Evolutionary conservation across 2,113 vertebrate genomes (phyloP).

Genomic region (Pyrgilauda ruficollis): DNA sequence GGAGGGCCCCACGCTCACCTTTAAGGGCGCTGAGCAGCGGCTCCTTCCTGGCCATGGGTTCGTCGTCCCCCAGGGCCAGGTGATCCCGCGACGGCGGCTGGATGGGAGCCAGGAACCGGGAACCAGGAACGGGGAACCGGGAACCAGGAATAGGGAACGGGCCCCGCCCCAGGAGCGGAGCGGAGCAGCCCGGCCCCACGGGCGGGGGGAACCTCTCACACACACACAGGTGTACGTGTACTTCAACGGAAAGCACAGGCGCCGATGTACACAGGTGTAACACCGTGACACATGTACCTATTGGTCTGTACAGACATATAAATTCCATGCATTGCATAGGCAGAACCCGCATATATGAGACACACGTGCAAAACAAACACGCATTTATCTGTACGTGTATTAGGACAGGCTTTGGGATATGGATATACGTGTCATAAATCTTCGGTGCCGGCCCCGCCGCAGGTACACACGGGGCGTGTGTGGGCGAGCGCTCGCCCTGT

Average conservation of each 20-base stretch:
- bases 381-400: rapidly evolving
- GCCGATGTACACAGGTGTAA: rapidly evolving
- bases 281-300: rapidly evolving
- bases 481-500: neutral
- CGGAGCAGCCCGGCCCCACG: neutral
- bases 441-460: neutral
- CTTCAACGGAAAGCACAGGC: rapidly evolving
- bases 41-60: constrained; percentile 77
- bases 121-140: rapidly evolving
- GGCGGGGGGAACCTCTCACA: neutral
- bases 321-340: neutral
- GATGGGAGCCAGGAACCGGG: neutral
- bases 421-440: neutral
- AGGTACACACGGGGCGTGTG: neutral
- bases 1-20: constrained; percentile 48
- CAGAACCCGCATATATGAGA: rapidly evolving
- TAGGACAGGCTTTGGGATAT: neutral
- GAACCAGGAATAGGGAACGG: neutral
- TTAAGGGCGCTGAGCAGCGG: constrained; percentile 81
- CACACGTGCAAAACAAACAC: rapidly evolving
- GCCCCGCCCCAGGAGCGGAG: neutral
- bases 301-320: rapidly evolving
- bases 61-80: neutral
- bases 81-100: neutral
- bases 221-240: neutral